Evolutionary conservation across 2,797 vertebrate species (phyloP), one percentile per base, ranked within the genome.

Genomic region (Crenuchus spilurus): DNA sequence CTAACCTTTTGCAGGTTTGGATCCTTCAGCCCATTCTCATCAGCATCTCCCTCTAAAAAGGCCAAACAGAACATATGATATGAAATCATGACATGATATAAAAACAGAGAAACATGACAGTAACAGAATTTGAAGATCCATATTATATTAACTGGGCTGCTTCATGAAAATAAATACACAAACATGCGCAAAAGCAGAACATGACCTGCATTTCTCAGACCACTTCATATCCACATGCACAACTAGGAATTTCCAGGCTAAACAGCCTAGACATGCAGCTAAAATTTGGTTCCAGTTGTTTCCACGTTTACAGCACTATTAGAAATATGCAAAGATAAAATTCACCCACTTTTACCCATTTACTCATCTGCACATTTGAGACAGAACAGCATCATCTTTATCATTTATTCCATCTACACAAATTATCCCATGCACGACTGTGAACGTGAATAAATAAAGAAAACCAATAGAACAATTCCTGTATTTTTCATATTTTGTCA

Each of bases 21-120:
- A 18, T 90, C 87, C 77, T 81, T 89, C 79, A 87, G 75, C 31
- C 90, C 89, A 55, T 65, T 81, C 20, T 80, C 60, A 52, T 80
- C 83, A 65, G 87, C 82, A 30, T 90, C 90, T 24, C 82, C 85
- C 70, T 91, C 93, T 93, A 85, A 41, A 48, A 48, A 61, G 41
- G 57, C 30, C 51, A 65, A 37, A 41, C 54, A 31, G 63, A 28
- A 75, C 22, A 60, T 14, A 2, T n/a, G n/a, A n/a, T n/a, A n/a
- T n/a, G n/a, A n/a, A n/a, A n/a, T n/a, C n/a, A 35, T 14, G 0
- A 9, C 63, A 28, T 60, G 77, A n/a, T 24, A 63, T 0, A 69
- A 30, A 30, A 2, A 6, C 13, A 58, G 58, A 67, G 42, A 70
- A 61, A 48, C 31, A 49, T 26, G 7, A 62, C 16, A 35, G 1